Percentiles rank a stretch among this genome's conserved stretches.
These are phyloP conservation scores for Slavum lentiscoides DNA, from an alignment of 2,888 invertebrate species.

Conservation along the genomic window DNA sequence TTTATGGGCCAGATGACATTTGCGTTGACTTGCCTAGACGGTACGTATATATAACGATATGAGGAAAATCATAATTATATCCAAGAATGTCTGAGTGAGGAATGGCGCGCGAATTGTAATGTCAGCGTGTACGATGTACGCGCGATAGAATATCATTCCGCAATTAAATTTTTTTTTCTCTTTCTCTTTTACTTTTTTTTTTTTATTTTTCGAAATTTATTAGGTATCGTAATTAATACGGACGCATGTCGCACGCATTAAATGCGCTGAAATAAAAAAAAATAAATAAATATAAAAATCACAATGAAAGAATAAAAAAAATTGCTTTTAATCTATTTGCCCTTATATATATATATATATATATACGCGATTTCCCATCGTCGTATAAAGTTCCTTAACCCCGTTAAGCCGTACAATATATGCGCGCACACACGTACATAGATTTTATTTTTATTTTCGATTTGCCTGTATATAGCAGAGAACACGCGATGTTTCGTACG, in stretches of 20 bases:
- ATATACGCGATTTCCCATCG: no score
- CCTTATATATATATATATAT: no score
- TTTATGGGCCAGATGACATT: slow-evolving; percentile 48
- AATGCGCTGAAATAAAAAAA: slow-evolving; percentile 10
- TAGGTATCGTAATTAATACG: slow-evolving; percentile 38
- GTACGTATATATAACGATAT: neutral
- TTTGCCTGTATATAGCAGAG: no score
- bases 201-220: slow-evolving; percentile 21
- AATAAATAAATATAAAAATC: neutral
- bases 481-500: no score
- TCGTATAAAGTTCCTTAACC: no score
- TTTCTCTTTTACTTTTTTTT: neutral
- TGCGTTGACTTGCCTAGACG: slow-evolving; percentile 2
- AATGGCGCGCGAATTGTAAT: slow-evolving; percentile 46
- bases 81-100: slow-evolving; percentile 30
- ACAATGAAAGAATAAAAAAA: neutral
- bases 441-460: no score
- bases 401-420: no score
- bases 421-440: no score
- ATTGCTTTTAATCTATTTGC: neutral
- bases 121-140: neutral
- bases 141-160: slow-evolving; percentile 8
- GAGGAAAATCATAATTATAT: slow-evolving; percentile 40
- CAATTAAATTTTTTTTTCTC: neutral
- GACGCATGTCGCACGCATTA: neutral